These are phyloP conservation scores for Nemurella pictetii DNA, from an alignment of 2,888 invertebrate genomes.

Conservation along the genomic window DNA sequence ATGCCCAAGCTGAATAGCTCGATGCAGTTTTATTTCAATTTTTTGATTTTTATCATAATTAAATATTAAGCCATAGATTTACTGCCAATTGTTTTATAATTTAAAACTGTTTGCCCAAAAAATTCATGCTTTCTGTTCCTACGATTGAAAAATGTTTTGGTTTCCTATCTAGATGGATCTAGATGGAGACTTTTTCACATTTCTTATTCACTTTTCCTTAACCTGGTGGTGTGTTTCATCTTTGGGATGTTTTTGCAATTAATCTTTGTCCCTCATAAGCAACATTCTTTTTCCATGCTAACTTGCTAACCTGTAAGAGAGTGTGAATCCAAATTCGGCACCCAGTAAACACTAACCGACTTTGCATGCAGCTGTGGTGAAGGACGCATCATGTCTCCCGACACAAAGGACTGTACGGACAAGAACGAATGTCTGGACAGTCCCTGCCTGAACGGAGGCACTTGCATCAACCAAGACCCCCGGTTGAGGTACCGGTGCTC, in stretches of 20 bases:
- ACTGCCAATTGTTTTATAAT: too few species aligned
- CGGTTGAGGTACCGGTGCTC: constrained; percentile 83
- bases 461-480: constrained; percentile 90
- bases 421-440: constrained; percentile 94
- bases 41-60: too few species aligned
- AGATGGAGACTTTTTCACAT: too few species aligned
- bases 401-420: constrained; percentile 88
- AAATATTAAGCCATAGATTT: too few species aligned
- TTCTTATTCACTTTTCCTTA: too few species aligned
- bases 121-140: too few species aligned
- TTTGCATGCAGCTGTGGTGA: constrained; percentile 78
- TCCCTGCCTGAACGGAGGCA: constrained; percentile 91
- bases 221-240: neutral
- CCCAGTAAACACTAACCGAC: neutral
- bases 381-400: constrained; percentile 86
- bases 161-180: too few species aligned
- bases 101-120: too few species aligned
- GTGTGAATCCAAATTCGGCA: too few species aligned
- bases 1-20: too few species aligned
- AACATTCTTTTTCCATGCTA: neutral
- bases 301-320: neutral
- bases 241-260: neutral
- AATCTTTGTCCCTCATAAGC: neutral
- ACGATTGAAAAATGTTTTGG: too few species aligned
- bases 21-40: too few species aligned